Evolutionary conservation across 2,797 vertebrate species (phyloP).

Genomic region (Danio tinwini): DNA sequence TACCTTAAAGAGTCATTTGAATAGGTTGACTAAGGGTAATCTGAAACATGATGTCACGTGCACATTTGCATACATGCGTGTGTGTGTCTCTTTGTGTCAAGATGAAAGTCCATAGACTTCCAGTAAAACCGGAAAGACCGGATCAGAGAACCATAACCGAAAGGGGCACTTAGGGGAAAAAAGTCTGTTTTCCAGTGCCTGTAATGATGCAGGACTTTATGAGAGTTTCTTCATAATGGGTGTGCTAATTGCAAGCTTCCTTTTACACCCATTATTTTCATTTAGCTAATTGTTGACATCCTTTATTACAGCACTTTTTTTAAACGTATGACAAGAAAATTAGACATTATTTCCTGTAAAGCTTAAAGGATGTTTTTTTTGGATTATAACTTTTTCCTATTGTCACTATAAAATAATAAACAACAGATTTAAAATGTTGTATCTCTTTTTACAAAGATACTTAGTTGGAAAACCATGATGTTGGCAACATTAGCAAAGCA

Average conservation of each 20-base stretch:
- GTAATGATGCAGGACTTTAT: slow-evolving; percentile 15
- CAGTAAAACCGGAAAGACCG: slow-evolving; percentile 67
- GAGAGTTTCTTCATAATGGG: neutral
- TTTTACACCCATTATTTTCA: slow-evolving; percentile 15
- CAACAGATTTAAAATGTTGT: neutral
- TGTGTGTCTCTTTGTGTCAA: slow-evolving; percentile 31
- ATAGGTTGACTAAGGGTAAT: slow-evolving; percentile 12
- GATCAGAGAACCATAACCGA: slow-evolving; percentile 41
- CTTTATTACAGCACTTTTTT: neutral
- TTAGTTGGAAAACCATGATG: too few relatives aligned
- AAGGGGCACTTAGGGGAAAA: slow-evolving; percentile 2
- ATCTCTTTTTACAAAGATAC: too few relatives aligned
- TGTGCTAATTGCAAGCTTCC: neutral
- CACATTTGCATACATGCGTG: slow-evolving; percentile 16
- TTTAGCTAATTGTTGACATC: neutral
- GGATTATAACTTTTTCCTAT: neutral
- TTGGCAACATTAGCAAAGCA: too few relatives aligned
- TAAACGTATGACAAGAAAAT: neutral
- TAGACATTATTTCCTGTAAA: neutral
- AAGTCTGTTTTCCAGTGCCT: slow-evolving; percentile 37
- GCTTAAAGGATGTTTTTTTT: neutral
- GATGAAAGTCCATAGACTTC: slow-evolving; percentile 61
- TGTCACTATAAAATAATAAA: too few relatives aligned
- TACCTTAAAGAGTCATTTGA: neutral
- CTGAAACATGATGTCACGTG: neutral